Percentiles rank a stretch among this genome's conserved stretches.
phyloP scores from a whole-genome alignment of 2,797 vertebrate genomes.

The Scarus forsteni region DNA sequence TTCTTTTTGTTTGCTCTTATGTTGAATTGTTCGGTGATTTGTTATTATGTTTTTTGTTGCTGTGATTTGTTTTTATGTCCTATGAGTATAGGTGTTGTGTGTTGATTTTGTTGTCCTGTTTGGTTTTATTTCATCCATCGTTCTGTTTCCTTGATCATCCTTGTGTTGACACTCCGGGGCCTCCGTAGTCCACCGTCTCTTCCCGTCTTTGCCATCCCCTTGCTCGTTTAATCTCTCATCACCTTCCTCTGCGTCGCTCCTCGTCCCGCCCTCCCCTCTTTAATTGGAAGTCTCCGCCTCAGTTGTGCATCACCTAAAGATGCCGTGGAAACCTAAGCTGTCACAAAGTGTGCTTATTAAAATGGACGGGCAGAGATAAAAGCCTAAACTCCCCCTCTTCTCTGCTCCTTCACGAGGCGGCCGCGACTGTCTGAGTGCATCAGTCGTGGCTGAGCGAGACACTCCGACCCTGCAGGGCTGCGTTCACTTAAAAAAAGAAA shows the following conservation, averaged over 20 bases:
- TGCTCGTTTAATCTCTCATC: constrained; percentile 61
- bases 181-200: no score
- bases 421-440: constrained; percentile 72
- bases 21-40: no score
- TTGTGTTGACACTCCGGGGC: background rate
- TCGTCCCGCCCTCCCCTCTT: constrained; percentile 60
- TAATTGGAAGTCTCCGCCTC: constrained; percentile 76
- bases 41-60: no score
- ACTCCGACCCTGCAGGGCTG: constrained; percentile 58
- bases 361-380: constrained; percentile 68
- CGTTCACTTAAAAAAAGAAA: constrained; percentile 40
- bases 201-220: background rate
- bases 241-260: constrained; percentile 66
- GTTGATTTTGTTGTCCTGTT: no score
- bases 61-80: no score
- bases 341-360: constrained; percentile 83
- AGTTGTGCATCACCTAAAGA: constrained; percentile 72
- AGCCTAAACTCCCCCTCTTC: constrained; percentile 59
- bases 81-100: no score
- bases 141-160: constrained; percentile 42
- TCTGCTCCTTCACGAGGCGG: constrained; percentile 45
- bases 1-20: no score
- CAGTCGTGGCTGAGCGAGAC: constrained; percentile 67
- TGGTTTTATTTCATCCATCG: background rate
- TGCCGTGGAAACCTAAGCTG: constrained; percentile 79